These are phyloP conservation scores for Xenus cinereus DNA, from an alignment of 2,113 vertebrate species.

Conservation along the genomic window DNA sequence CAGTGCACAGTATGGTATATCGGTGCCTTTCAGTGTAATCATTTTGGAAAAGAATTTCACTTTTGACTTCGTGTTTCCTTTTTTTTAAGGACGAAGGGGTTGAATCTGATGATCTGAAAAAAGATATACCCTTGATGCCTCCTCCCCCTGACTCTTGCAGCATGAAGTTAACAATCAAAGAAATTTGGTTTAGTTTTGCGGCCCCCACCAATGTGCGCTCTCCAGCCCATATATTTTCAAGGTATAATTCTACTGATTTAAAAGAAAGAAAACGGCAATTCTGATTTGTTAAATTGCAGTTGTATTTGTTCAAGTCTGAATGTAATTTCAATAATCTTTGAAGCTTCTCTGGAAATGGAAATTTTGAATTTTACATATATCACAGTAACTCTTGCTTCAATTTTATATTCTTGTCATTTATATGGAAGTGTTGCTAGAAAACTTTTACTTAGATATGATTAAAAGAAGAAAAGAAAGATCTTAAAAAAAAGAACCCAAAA, in stretches of 20 bases:
- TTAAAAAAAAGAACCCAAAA: background rate
- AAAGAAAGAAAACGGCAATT: background rate
- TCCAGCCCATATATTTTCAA: slow-evolving; percentile 86
- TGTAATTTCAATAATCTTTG: background rate
- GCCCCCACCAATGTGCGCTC: slow-evolving; percentile 96
- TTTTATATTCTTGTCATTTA: background rate
- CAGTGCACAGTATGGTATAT: background rate
- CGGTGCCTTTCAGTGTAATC: background rate
- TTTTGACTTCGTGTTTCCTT: background rate
- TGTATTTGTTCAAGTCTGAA: background rate
- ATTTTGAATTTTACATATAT: background rate
- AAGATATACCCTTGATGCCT: slow-evolving; percentile 94
- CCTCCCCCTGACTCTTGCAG: slow-evolving; percentile 98
- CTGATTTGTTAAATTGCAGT: background rate
- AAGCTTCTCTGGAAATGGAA: background rate
- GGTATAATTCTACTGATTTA: slow-evolving; percentile 67
- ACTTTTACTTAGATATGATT: background rate
- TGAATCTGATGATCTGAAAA: slow-evolving; percentile 97
- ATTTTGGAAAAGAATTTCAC: background rate
- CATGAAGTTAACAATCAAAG: slow-evolving; percentile 95
- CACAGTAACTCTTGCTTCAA: background rate
- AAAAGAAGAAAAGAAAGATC: background rate
- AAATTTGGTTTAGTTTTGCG: slow-evolving; percentile 99
- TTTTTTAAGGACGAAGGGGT: slow-evolving; percentile 92
- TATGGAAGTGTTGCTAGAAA: background rate